Evolutionary conservation across 2,113 vertebrate species (phyloP), one percentile per base, ranked within the genome.

Genomic region (Martes martes): DNA sequence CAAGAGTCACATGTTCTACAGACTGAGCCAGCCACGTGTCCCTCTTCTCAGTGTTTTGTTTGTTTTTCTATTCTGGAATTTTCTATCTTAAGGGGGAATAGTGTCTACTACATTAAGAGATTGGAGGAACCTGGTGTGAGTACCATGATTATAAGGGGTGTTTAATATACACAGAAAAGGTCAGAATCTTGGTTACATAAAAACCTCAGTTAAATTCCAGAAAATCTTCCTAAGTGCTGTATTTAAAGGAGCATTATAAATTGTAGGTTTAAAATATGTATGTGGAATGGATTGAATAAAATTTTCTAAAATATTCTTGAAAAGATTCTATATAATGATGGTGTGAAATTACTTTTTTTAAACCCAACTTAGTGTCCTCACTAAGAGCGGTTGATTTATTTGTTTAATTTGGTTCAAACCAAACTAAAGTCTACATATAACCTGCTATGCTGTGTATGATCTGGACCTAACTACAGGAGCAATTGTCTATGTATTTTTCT

Each of bases 131-230:
- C 57, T 78, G 45, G 23, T 84, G 4, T 95, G 47, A 76, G 47
- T 65, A 81, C 42, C 76, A 57, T 79, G 21, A 52, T 47, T 81
- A 33, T 63, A 82, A 92, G 97, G 11, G 10, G 26, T 76, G 8
- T 80, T 85, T 81, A 84, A 63, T 95, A 71, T 45, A 50, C n/a
- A 36, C 71, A 73, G 21, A 61, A 95, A 89, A 86, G 26, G 4
- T 47, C 78, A 88, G n/a, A 95, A 76, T 91, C 67, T 89, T 97
- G 47, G 3, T 80, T 94, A 69, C 42, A 79, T 67, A 80, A 97
- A 89, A 57, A 76, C 15, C 26, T 95, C 42, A 85, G 7, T 42
- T 78, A 89, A 63, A 79, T 86, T 92, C 79, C 67, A 89, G 59
- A 42, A 71, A 81, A 33, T 80, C 89, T 96, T 89, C 91, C n/a